Conservation (phyloP, 2,113 vertebrate genomes). For the Panurus biarmicus region DNA sequence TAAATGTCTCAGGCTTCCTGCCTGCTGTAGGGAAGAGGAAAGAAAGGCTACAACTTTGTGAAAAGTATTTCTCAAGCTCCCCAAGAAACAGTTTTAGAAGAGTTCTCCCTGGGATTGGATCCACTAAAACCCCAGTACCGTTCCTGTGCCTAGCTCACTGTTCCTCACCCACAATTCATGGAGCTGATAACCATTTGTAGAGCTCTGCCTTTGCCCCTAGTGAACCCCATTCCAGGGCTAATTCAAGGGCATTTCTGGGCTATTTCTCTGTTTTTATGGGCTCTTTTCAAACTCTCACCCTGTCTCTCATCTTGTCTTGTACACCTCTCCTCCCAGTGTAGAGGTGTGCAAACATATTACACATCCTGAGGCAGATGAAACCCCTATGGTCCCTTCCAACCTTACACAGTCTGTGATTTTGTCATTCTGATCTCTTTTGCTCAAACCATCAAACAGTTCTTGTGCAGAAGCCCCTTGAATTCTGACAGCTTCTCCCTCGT, state of each 20-base stretch:
- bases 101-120: neutral
- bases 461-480: neutral
- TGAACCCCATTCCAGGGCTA: neutral
- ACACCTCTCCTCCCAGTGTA: neutral
- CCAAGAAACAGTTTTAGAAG: neutral
- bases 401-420: neutral
- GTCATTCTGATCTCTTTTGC: neutral
- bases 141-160: neutral
- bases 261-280: neutral
- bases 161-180: neutral
- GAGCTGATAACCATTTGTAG: neutral
- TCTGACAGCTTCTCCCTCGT: neutral
- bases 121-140: neutral
- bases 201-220: neutral
- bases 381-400: neutral
- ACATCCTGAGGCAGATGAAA: neutral
- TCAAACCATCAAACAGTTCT: neutral
- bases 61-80: neutral
- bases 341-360: neutral
- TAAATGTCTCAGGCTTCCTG: neutral
- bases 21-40: neutral
- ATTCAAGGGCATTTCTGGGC: neutral
- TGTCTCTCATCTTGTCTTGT: neutral
- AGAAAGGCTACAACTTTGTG: neutral
- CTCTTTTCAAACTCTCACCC: neutral